Base-by-base conservation (phyloP, 1,140 invertebrate species). In the Monochamus saltuarius region DNA sequence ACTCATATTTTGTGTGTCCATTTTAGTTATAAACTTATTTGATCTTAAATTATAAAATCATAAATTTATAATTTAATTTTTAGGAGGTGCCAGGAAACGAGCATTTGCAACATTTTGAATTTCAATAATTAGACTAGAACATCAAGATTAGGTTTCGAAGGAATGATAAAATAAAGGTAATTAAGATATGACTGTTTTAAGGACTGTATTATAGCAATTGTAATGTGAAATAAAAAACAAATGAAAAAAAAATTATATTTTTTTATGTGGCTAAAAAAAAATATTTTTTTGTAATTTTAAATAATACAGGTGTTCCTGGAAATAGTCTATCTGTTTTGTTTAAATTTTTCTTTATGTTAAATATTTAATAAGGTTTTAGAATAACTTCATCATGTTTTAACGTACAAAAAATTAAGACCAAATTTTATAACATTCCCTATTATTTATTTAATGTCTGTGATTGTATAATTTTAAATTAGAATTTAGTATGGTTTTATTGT, bases 381-480 rank as follows among this genome's bases (percentile, higher is more conserved):
- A 46, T 46, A 40, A 37, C 16, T 52, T 52, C 29, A 29, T 52
- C 34, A 47, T 37, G n/a, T 52, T 52, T 52, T 52, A 38, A 36
- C 50, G 36, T 13, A 29, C n/a, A 29, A 19, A 22, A 35, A 52
- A 52, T 14, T 16, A 50, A 57, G 45, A 57, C 56, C 36, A 57
- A n/a, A 8, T 49, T 39, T 46, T 56, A 40, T 58, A 58, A 45
- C 56, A 39, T 57, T 62, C 53, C 59, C 49, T 29, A 10, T 59
- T 38, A 54, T 55, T 63, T 58, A 51, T 51, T 29, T 45, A 45
- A 7, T 42, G 38, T 59, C 62, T 64, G 62, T 64, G 62, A 64
- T 64, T 61, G 57, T 60, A 38, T 57, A 38, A 34, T 39, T 16
- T 54, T 40, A 29, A 10, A 11, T 54, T 61, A 35, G 45, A 49